Percentiles rank a stretch among this genome's conserved stretches.
phyloP scores from a whole-genome alignment of 2,797 vertebrate genomes.

The Trichosurus vulpecula region DNA sequence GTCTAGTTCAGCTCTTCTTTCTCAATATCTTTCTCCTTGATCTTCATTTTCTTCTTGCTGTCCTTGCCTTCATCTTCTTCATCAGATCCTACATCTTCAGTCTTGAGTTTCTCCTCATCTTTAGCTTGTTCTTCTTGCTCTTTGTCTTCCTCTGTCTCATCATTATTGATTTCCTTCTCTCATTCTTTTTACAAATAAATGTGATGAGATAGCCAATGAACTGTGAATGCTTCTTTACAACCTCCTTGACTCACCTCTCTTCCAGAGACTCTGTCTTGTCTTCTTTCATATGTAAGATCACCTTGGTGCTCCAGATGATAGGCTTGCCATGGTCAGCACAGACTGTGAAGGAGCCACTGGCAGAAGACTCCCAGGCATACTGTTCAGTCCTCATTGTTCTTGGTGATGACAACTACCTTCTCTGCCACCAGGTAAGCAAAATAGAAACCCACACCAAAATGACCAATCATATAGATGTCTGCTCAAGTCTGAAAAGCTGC shows the following conservation, averaged over 20 bases:
- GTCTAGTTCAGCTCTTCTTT: slow-evolving; percentile 97
- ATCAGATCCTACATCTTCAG: slow-evolving; percentile 94
- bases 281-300: slow-evolving; percentile 93
- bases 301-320: slow-evolving; percentile 93
- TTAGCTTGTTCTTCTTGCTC: slow-evolving; percentile 86
- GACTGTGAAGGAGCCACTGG: slow-evolving; percentile 95
- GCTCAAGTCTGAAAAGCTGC: slow-evolving; percentile 96
- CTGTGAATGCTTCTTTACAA: slow-evolving; percentile 98
- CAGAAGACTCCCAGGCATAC: slow-evolving; percentile 95
- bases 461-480: slow-evolving; percentile 96
- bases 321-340: slow-evolving; percentile 91
- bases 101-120: slow-evolving; percentile 93
- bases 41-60: slow-evolving; percentile 96
- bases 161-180: slow-evolving; percentile 97
- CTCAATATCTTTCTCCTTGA: slow-evolving; percentile 97
- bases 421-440: slow-evolving; percentile 95
- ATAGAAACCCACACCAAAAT: slow-evolving; percentile 96
- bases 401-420: slow-evolving; percentile 92
- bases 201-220: slow-evolving; percentile 99
- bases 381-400: slow-evolving; percentile 96
- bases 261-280: slow-evolving; percentile 95
- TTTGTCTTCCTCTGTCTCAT: slow-evolving; percentile 93
- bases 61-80: slow-evolving; percentile 91
- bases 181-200: slow-evolving; percentile 94
- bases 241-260: slow-evolving; percentile 93